A percentile compares a stretch with the other conserved stretches of the same genome.
These are phyloP conservation scores for Cataglyphis hispanica DNA, from an alignment of 1,140 invertebrate genomes.

Conservation along the genomic window DNA sequence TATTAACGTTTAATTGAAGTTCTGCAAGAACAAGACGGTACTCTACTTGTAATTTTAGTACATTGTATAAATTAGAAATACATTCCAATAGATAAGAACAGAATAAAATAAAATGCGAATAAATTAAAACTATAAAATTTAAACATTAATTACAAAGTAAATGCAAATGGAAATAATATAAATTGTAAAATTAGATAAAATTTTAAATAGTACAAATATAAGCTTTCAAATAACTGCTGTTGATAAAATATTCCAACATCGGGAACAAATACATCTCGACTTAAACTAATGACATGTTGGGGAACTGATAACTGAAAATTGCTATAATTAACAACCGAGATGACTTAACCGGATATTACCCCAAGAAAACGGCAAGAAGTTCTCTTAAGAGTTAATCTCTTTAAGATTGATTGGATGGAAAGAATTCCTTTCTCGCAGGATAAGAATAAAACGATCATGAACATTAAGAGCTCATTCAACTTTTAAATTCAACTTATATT, in stretches of 20 bases:
- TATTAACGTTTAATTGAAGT: conserved; percentile 26
- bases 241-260: conserved; percentile 26
- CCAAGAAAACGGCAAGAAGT: conserved; percentile 42
- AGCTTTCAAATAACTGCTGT: not conserved
- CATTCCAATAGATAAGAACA: not conserved
- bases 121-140: not conserved
- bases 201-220: not conserved
- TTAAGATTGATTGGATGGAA: conserved; percentile 59
- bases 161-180: not conserved
- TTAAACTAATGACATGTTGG: conserved; percentile 28
- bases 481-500: conserved; percentile 61
- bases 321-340: conserved; percentile 53
- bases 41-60: not conserved
- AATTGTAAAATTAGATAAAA: not conserved
- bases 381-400: conserved; percentile 55
- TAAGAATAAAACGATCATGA: conserved; percentile 41
- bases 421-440: conserved; percentile 32
- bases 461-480: conserved; percentile 56
- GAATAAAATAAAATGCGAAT: not conserved
- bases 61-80: not conserved
- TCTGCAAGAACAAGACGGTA: not conserved
- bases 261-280: conserved; percentile 13
- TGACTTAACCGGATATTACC: conserved; percentile 54
- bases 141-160: not conserved
- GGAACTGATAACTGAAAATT: conserved; percentile 37